These are phyloP conservation scores for Psittacula derbiana DNA, from an alignment of 2,797 vertebrate species.

Conservation along the genomic window DNA sequence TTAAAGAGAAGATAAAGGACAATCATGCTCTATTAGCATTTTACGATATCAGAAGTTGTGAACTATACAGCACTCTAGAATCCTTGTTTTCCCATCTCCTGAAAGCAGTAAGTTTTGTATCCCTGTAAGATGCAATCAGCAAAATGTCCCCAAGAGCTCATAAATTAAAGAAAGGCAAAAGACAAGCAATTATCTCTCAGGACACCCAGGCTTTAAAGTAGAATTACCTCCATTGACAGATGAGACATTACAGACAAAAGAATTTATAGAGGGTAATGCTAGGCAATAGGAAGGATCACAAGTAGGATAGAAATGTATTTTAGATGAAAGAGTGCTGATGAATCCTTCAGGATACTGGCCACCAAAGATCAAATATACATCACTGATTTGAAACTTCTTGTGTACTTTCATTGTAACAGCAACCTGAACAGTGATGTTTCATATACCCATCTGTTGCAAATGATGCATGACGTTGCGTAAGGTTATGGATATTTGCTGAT, in stretches of 20 bases:
- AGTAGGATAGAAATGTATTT: background rate
- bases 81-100: background rate
- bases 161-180: background rate
- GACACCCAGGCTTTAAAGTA: background rate
- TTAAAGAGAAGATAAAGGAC: background rate
- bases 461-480: background rate
- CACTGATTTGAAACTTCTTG: background rate
- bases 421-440: background rate
- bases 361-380: background rate
- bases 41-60: background rate
- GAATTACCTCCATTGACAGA: background rate
- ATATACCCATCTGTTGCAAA: background rate
- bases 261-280: background rate
- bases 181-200: background rate
- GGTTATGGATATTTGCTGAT: background rate
- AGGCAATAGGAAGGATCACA: background rate
- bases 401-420: background rate
- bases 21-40: background rate
- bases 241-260: background rate
- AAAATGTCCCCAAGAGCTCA: background rate
- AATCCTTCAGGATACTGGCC: background rate
- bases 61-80: background rate
- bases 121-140: background rate
- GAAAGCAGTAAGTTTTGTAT: background rate
- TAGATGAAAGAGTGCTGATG: background rate